Evolutionary conservation across 2,888 invertebrate genomes (phyloP), one percentile per base, ranked within the genome.

Genomic region (Nemotelus pantherinus): DNA sequence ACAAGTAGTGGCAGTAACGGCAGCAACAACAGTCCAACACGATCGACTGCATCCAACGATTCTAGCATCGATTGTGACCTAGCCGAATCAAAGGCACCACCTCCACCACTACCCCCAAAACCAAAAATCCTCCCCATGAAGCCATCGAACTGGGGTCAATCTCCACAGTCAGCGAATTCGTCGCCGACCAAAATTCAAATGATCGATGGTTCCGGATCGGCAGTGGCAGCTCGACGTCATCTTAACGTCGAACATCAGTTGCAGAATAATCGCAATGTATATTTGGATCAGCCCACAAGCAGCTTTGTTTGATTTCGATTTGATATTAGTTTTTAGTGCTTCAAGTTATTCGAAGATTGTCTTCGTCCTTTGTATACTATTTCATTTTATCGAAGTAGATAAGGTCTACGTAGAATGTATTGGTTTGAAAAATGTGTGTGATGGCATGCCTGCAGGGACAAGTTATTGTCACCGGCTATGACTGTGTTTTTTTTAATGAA

Each of bases 91-190:
- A 86, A 85, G 79, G 86, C 86, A 25, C 93, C 93, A 57, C 93
- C 93, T 57, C 93, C 93, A 0, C 93, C 93, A 3, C 87, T 93
- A 81, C 93, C 93, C 43, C 93, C 93, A 41, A 93, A 93, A 86
- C 93, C 93, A 72, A 93, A 93, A 87, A 90, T 92, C 83, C 85
- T 92, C 78, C 90, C 92, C 67, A 90, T 90, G n/a, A 91, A 90
- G 81, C 90, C 90, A 71, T 88, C 89, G 9, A 90, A 90, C 84
- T 90, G 90, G 91, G 90, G 87, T 48, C 82, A 82, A 68, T 77
- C 76, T 43, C 65, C 79, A n/a, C 77, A 77, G 41, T 80, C 72
- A 3, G 47, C 44, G 76, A 57, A 64, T 50, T 48, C 78, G 9
- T 58, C 80, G n/a, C 82, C 81, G 25, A 83, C 81, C 75, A 83